A percentile compares a stretch with the other conserved stretches of the same genome.
These are phyloP conservation scores for Epizoanthus rinbou DNA, from an alignment of 92 coral and sea anemone genomes.

Conservation along the genomic window DNA sequence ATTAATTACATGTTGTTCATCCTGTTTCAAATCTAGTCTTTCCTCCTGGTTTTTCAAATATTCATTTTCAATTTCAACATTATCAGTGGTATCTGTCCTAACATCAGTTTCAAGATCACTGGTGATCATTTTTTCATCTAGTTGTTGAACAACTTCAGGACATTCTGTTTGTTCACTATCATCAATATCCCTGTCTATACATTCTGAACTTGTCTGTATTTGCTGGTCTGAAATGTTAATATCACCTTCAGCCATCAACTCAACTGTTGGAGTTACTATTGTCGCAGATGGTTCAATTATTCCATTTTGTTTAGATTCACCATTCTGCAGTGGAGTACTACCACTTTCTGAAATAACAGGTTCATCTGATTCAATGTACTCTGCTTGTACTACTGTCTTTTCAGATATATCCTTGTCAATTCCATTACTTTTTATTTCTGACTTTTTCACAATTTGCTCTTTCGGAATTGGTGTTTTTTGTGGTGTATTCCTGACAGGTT, in stretches of 20 bases:
- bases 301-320: background rate
- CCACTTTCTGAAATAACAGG: background rate
- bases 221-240: background rate
- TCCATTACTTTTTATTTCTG: slow-evolving; percentile 11
- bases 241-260: background rate
- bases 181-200: background rate
- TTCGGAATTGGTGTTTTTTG: background rate
- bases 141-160: background rate
- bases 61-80: background rate
- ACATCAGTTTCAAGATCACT: background rate
- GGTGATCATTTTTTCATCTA: background rate
- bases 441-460: background rate
- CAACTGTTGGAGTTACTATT: background rate
- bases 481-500: background rate
- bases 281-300: background rate
- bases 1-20: background rate
- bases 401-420: background rate
- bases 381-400: background rate
- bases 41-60: background rate
- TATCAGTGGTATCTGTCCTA: background rate
- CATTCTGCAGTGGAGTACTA: background rate
- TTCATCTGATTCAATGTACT: background rate
- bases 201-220: background rate
- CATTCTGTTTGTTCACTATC: background rate
- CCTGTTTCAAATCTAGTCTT: background rate